phyloP scores from a whole-genome alignment of 1,140 invertebrate genomes.

The Ceratina calcarata region DNA sequence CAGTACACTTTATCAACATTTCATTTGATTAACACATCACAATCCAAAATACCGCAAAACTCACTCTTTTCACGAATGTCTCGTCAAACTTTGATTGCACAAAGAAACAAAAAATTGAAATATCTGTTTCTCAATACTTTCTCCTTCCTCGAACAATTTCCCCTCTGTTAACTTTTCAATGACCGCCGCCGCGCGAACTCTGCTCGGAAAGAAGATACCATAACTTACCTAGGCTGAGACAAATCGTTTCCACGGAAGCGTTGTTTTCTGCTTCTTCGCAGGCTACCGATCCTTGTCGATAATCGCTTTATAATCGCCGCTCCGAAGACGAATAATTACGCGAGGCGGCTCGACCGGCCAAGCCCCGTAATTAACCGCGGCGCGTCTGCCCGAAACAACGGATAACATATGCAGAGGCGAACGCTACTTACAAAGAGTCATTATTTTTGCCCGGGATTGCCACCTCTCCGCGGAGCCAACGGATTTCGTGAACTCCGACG shows the following conservation, averaged over 20 bases:
- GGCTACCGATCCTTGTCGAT: slow-evolving; percentile 62
- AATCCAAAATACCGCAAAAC: no score
- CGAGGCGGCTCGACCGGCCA: slow-evolving; percentile 1
- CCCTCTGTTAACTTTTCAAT: no score
- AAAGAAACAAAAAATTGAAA: no score
- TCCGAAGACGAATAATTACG: slow-evolving; percentile 70
- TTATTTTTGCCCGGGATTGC: slow-evolving; percentile 43
- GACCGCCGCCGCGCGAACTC: no score
- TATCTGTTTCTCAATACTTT: no score
- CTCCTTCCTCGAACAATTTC: no score
- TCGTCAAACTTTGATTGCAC: no score
- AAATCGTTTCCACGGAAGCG: slow-evolving; percentile 46
- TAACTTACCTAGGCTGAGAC: background rate
- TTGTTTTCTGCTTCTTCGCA: background rate
- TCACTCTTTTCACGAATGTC: no score
- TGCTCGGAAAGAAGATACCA: no score
- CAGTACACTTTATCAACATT: no score
- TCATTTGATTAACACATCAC: no score
- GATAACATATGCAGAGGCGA: slow-evolving; percentile 38
- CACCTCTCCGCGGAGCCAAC: background rate
- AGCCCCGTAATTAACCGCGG: slow-evolving; percentile 53
- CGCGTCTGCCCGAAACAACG: slow-evolving; percentile 56
- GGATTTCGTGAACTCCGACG: slow-evolving; percentile 10
- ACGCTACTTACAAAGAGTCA: slow-evolving; percentile 36
- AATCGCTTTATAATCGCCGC: slow-evolving; percentile 70